These are phyloP conservation scores for Basileuterus tristriatus DNA, from an alignment of 2,797 vertebrate genomes.

Conservation along the genomic window DNA sequence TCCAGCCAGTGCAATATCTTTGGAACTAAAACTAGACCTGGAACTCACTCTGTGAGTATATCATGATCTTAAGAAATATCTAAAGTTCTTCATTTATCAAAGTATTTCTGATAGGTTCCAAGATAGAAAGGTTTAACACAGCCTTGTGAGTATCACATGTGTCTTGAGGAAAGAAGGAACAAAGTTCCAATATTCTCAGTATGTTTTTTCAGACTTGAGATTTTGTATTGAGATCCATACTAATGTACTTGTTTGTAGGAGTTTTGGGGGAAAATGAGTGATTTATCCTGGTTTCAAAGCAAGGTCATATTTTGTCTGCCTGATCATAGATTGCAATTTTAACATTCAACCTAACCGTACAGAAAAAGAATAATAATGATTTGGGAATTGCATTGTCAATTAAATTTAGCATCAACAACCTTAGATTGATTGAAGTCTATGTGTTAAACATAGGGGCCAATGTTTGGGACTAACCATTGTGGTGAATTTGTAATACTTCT, in stretches of 20 bases:
- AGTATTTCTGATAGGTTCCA: conserved; percentile 35
- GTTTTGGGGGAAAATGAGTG: background rate
- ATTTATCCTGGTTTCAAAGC: background rate
- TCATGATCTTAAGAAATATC: conserved; percentile 42
- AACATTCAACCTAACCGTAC: background rate
- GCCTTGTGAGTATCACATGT: background rate
- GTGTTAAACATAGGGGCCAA: background rate
- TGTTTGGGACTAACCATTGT: background rate
- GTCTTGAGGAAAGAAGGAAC: background rate
- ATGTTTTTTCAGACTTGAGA: background rate
- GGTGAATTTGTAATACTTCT: background rate
- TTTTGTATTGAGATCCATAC: background rate
- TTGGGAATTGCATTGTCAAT: background rate
- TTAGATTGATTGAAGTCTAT: background rate
- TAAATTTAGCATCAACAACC: background rate
- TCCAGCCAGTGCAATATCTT: conserved; percentile 48
- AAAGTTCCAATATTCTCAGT: background rate
- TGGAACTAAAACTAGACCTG: conserved; percentile 44
- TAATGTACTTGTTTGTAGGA: background rate
- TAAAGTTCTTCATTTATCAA: conserved; percentile 49
- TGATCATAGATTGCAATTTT: background rate
- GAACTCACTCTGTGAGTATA: conserved; percentile 6
- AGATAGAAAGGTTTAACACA: background rate
- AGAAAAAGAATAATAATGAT: background rate
- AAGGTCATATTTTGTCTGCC: background rate